Evolutionary conservation across 2,113 vertebrate genomes (phyloP), one percentile per base, ranked within the genome.

Genomic region (Neolamprologus ventralis): DNA sequence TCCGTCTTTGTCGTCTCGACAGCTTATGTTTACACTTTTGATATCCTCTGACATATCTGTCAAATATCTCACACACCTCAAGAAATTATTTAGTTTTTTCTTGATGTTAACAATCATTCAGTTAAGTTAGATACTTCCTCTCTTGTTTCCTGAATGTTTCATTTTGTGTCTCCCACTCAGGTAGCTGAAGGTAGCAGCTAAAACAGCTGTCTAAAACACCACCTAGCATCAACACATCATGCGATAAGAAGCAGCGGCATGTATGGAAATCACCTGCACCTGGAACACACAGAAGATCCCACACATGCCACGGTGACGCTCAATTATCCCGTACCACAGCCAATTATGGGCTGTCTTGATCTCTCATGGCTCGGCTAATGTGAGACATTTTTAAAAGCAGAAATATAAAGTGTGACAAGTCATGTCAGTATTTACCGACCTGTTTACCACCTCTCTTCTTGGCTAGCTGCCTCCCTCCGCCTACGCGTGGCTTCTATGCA

Each of bases 381-480:
- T 9, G 21, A 73, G 65, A 14, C 37, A 42, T 42, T 71, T 71
- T 71, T 10, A 42, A 71, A 14, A 0, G 63, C 33, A 0, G 2
- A 42, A 71, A 42, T 42, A 9, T 42, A 71, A 71, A 16, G 65
- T 45, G 21, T 45, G 0, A 45, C 37, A 0, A 7, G n/a, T 42
- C 65, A 45, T 73, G 37, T 71, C 11, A 14, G n/a, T 47, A 26
- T 75, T 75, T 47, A 28, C 9, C 4, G 9, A 47, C 21, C 21
- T 26, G 37, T 45, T 68, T 23, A 42, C 87, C 81, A 42, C 81
- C 53, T 8, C 54, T 87, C 83, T 40, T 14, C 80, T 88, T 88
- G 86, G 84, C 87, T 23, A 23, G 28, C 12, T 78, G 47, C 82
- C 51, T 26, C 65, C 68, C 16, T n/a, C 68, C 4, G 5, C 85